A percentile compares a stretch with the other conserved stretches of the same genome.
These are phyloP conservation scores for Psophia crepitans DNA, from an alignment of 2,113 vertebrate species.

Conservation along the genomic window DNA sequence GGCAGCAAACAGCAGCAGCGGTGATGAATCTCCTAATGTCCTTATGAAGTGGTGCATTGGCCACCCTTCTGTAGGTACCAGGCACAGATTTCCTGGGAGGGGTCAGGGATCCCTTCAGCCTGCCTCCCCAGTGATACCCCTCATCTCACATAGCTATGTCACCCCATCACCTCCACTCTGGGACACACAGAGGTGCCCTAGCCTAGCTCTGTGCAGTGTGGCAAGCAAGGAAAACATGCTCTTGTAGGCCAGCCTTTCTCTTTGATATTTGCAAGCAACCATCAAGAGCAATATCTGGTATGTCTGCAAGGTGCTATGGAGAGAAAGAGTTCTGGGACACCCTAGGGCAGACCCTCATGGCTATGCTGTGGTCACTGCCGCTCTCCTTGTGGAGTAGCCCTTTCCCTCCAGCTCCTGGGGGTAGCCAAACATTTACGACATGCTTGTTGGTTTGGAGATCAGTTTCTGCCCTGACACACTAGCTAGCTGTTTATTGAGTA, in stretches of 20 bases:
- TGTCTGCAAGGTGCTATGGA: background rate
- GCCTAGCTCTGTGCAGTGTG: background rate
- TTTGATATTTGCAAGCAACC: background rate
- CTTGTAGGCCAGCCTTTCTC: background rate
- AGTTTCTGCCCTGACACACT: background rate
- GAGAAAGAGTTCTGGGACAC: background rate
- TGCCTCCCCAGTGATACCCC: background rate
- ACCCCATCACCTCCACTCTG: background rate
- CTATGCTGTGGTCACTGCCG: background rate
- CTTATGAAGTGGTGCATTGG: background rate
- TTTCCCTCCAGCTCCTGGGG: background rate
- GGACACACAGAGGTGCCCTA: background rate
- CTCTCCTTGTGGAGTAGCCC: background rate
- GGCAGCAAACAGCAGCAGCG: background rate
- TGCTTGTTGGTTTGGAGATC: background rate
- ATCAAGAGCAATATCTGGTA: background rate
- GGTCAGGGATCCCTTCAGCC: background rate
- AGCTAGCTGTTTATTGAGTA: background rate
- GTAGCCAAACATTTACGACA: accelerated
- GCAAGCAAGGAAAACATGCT: background rate
- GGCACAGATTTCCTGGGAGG: background rate
- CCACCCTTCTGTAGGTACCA: background rate
- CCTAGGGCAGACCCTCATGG: background rate
- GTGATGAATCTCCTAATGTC: background rate
- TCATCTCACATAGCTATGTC: background rate